Base-by-base conservation (phyloP, 2,888 invertebrate genomes). In the Chrysotoxum bicinctum region DNA sequence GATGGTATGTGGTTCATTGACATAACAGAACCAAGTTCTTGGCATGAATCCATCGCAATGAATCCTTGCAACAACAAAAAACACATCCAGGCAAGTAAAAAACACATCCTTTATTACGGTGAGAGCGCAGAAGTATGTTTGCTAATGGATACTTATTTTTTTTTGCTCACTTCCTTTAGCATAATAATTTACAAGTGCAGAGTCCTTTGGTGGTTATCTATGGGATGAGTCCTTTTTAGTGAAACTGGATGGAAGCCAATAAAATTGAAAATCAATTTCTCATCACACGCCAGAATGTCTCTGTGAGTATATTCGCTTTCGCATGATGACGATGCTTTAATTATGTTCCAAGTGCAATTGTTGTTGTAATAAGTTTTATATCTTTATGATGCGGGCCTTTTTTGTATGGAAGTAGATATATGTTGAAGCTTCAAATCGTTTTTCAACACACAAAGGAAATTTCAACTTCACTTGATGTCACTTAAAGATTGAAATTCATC, bases 211-310 rank as follows among this genome's bases (percentile, higher is more conserved):
- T 26, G 35, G 35, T 26, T 45, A 16, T 19, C n/a, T 35, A 12
- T 56, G 30, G 32, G 26, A 19, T 56, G 19, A 69, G 68, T 66
- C 14, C n/a, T 21, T 68, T 35, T 14, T 48, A 16, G 30, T 50
- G 12, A 26, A 56, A 52, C 70, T 80, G 84, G 84, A 75, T 80
- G 72, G 7, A 70, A 52, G 84, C 84, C 84, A 84, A 80, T 80
- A 84, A 84, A 84, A 84, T 80, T 80, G 45, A 76, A 80, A 80
- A 80, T 80, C 84, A 80, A 84, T 84, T 75, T 62, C 68, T 72
- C 80, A 72, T 80, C 83, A 84, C 66, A 72, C 64, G 48, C 64
- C 56, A 58, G 35, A 19, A 23, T 52, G 60, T 58, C 66, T 58
- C 52, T 56, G 56, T 21, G 50, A 50, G 50, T 35, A 9, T 14